Evolutionary conservation across 2,113 vertebrate species (phyloP).

Genomic region (Polypterus senegalus): DNA sequence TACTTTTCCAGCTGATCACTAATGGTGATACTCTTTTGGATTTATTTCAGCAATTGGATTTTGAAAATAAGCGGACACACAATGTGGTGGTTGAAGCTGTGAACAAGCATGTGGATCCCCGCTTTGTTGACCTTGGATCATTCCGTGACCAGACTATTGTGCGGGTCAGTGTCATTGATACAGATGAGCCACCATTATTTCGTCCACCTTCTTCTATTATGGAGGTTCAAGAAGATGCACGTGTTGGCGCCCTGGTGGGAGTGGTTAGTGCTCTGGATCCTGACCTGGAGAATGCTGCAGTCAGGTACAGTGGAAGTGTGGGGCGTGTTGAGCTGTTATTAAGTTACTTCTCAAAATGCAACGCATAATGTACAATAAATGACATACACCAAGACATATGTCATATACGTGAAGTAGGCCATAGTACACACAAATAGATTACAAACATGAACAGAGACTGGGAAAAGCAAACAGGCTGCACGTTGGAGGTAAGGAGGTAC

Average conservation of each 20-base stretch:
- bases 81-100: constrained; percentile 88
- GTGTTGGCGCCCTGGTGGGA: constrained; percentile 73
- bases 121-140: constrained; percentile 79
- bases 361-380: too few species aligned
- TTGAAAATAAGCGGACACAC: constrained; percentile 76
- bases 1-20: not conserved
- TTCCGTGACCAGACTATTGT: constrained; percentile 92
- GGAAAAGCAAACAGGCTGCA: too few species aligned
- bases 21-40: not conserved
- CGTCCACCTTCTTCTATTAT: constrained; percentile 61
- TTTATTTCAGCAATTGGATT: constrained; percentile 70
- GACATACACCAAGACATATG: too few species aligned
- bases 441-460: too few species aligned
- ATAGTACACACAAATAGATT: too few species aligned
- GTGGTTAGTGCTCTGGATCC: constrained; percentile 82
- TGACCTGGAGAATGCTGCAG: constrained; percentile 70
- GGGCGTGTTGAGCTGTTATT: too few species aligned
- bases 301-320: constrained; percentile 56
- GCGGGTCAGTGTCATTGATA: constrained; percentile 71
- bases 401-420: too few species aligned
- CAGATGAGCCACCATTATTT: constrained; percentile 85
- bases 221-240: constrained; percentile 87
- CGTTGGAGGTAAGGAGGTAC: too few species aligned
- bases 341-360: too few species aligned
- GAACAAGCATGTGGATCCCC: constrained; percentile 87